Conservation (phyloP, 1,140 invertebrate genomes). For the Apis cerana region DNA sequence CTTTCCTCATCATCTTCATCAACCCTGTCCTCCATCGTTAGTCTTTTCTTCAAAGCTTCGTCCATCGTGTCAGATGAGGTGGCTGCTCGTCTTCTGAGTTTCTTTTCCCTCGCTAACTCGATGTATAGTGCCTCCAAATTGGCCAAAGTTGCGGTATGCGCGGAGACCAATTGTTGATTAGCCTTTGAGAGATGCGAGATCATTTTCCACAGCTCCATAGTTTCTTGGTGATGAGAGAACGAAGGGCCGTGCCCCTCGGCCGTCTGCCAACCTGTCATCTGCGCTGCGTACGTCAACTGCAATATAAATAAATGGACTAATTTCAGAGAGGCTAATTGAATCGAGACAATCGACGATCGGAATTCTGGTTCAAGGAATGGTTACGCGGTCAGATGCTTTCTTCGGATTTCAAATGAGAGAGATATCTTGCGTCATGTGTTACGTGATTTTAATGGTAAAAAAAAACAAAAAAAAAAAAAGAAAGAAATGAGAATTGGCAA, state of each 20-base stretch:
- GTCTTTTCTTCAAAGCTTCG: constrained; percentile 12
- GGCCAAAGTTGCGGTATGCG: constrained; percentile 71
- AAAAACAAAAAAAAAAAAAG: background rate
- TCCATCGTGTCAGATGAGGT: constrained; percentile 1
- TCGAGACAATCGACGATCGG: constrained; percentile 28
- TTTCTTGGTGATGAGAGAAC: constrained; percentile 48
- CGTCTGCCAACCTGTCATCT: constrained; percentile 72
- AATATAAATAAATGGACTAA: constrained; percentile 58
- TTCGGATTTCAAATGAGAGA: background rate
- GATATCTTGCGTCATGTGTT: background rate
- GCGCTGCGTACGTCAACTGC: constrained; percentile 67
- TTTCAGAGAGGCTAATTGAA: constrained; percentile 38
- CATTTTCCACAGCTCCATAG: constrained; percentile 66
- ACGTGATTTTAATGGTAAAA: background rate
- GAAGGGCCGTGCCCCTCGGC: constrained; percentile 46
- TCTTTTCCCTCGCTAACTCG: constrained; percentile 64
- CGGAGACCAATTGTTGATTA: constrained; percentile 75
- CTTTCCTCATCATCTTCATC: constrained; percentile 23
- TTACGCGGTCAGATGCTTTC: constrained; percentile 14
- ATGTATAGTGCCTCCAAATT: constrained; percentile 73
- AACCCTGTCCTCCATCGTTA: constrained; percentile 1
- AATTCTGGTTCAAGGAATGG: constrained; percentile 45
- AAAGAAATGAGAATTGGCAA: background rate
- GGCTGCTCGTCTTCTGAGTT: constrained; percentile 17
- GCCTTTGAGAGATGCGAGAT: constrained; percentile 75